Evolutionary conservation across 2,113 vertebrate species (phyloP).

Genomic region (Hyperopisus bebe): DNA sequence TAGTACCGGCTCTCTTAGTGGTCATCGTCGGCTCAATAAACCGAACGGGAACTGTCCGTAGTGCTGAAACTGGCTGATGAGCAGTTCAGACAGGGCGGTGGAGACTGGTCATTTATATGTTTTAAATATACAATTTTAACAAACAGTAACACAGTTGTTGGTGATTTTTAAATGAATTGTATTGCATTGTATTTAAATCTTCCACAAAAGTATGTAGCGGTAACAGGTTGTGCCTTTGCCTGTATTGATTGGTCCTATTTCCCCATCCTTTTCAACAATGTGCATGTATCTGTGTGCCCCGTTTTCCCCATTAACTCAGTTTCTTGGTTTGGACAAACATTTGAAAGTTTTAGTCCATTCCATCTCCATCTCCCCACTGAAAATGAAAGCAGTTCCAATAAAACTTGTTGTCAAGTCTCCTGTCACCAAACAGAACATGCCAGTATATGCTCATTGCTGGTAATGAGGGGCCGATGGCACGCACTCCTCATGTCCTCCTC

Average conservation of each 20-base stretch:
- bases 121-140: neutral
- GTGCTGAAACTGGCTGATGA: constrained; percentile 48
- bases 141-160: neutral
- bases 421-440: neutral
- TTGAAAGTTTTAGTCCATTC: neutral
- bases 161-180: neutral
- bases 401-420: neutral
- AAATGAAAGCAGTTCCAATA: neutral
- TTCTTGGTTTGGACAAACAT: neutral
- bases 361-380: neutral
- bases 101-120: neutral
- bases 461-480: neutral
- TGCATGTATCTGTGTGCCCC: neutral
- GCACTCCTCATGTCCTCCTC: neutral
- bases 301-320: neutral
- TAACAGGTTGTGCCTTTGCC: neutral
- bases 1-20: neutral
- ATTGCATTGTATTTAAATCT: neutral
- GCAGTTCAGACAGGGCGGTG: neutral
- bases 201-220: neutral
- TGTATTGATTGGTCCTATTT: neutral
- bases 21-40: neutral
- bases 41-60: constrained; percentile 49
- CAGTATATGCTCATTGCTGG: neutral
- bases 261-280: neutral